A percentile compares a stretch with the other conserved stretches of the same genome.
Evolutionary conservation across 2,797 vertebrate genomes (phyloP).

Genomic region (Apodemus agrarius): DNA sequence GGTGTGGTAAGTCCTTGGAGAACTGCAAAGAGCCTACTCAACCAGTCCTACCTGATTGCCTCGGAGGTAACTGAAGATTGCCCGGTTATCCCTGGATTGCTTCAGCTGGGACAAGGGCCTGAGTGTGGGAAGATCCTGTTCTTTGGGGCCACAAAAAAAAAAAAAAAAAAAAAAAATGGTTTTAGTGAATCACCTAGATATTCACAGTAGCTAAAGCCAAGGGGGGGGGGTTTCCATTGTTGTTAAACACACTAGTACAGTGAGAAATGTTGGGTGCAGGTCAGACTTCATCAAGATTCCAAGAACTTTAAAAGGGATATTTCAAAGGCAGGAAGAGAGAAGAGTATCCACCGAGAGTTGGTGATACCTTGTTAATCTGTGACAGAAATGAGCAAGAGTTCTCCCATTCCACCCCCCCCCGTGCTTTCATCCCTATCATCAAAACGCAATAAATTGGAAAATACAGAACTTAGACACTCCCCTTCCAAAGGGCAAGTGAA

Average conservation of each 20-base stretch:
- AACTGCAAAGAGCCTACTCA: slow-evolving; percentile 13
- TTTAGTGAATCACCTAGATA: slow-evolving; percentile 53
- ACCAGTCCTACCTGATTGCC: slow-evolving; percentile 59
- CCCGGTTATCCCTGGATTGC: slow-evolving; percentile 41
- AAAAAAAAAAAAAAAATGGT: too few species aligned
- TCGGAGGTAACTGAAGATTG: neutral
- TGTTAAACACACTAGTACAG: slow-evolving; percentile 29
- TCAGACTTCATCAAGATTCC: slow-evolving; percentile 17
- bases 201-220: neutral
- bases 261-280: neutral
- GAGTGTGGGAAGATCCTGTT: slow-evolving; percentile 62
- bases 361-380: neutral
- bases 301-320: neutral
- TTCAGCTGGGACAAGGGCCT: neutral
- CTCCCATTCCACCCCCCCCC: neutral
- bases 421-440: neutral
- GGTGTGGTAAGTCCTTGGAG: slow-evolving; percentile 64
- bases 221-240: slow-evolving; percentile 9
- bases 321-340: slow-evolving; percentile 30
- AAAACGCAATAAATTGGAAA: slow-evolving; percentile 27
- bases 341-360: neutral
- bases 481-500: slow-evolving; percentile 31
- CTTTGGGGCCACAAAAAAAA: neutral
- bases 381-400: slow-evolving; percentile 15
- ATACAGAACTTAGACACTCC: neutral